Evolutionary conservation across 2,113 vertebrate genomes (phyloP).

Genomic region (Coturnix japonica): DNA sequence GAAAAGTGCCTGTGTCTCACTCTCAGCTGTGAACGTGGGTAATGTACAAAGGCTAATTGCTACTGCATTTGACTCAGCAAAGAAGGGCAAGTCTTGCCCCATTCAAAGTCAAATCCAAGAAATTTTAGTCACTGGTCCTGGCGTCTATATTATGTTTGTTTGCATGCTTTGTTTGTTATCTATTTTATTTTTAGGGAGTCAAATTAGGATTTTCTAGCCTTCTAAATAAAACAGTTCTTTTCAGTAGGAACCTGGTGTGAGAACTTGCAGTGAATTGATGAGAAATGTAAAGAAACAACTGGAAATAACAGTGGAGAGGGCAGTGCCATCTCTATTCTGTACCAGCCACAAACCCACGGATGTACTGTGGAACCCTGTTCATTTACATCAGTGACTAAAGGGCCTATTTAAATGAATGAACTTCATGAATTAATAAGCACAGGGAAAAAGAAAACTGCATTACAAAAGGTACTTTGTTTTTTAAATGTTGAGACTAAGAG

Average conservation of each 20-base stretch:
- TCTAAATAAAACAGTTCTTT: background rate
- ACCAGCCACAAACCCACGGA: background rate
- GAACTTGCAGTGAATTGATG: background rate
- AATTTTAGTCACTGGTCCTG: background rate
- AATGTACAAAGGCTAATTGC: background rate
- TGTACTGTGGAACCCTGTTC: constrained; percentile 15
- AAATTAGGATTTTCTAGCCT: background rate
- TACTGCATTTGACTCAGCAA: background rate
- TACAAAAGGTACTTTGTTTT: constrained; percentile 66
- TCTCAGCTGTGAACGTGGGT: background rate
- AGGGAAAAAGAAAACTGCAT: background rate
- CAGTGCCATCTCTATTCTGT: constrained; percentile 55
- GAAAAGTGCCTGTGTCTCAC: fast-evolving
- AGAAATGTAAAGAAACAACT: constrained; percentile 23
- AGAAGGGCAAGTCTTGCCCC: background rate
- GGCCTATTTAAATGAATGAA: constrained; percentile 64
- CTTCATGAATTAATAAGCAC: constrained; percentile 55
- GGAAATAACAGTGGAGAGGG: constrained; percentile 28
- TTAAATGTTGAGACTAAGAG: constrained; percentile 9
- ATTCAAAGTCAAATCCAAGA: background rate
- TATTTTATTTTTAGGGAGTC: background rate
- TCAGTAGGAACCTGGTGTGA: background rate
- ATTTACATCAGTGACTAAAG: constrained; percentile 50
- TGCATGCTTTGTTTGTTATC: background rate
- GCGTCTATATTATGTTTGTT: background rate